Base-by-base conservation (phyloP, 2,797 vertebrate genomes). In the Podarcis siculus region DNA sequence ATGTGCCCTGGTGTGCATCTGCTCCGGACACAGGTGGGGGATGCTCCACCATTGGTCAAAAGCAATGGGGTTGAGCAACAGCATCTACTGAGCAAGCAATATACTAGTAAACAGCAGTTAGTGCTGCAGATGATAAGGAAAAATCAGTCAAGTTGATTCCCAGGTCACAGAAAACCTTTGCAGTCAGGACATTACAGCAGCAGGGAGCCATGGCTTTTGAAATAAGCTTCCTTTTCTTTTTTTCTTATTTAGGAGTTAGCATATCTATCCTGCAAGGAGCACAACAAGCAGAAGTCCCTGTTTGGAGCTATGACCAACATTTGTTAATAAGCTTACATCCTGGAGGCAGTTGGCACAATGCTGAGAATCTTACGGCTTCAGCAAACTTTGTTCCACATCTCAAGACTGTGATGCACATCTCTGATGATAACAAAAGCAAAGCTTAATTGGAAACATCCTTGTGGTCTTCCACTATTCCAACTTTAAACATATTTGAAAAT, bases 241-340 rank as follows among this genome's bases (percentile, higher is more conserved):
- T 94, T 79, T 92, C 90, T 95, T 86, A 82, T 92, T 69, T 91
- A 95, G 94, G 90, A 81, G 71, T 21, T 12, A 42, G 89, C 91
- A 12, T 79, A 83, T 35, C 79, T 75, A 61, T 84, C 79, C 64
- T 64, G 19, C 37, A 85, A 80, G 90, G 80, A 86, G 25, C 25
- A 15, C 13, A n/a, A 15, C 2, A 32, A 15, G 21, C 8, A 35
- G 30, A 0, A 0, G 1, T 80, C 21, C 25, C 67, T 0, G 1
- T 61, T 45, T 39, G 45, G 75, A 13, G 55, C 5, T 73, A 83
- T n/a, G 75, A 64, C 73, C 64, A 89, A 30, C 17, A 45, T 86
- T 27, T 19, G n/a, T 58, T 73, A 87, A 91, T 2, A 15, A 86
- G 15, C 75, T 79, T 64, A 1, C 3, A 79, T 67, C 71, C 0